phyloP scores from a whole-genome alignment of 2,888 invertebrate species.

The Rhagonycha fulva region DNA sequence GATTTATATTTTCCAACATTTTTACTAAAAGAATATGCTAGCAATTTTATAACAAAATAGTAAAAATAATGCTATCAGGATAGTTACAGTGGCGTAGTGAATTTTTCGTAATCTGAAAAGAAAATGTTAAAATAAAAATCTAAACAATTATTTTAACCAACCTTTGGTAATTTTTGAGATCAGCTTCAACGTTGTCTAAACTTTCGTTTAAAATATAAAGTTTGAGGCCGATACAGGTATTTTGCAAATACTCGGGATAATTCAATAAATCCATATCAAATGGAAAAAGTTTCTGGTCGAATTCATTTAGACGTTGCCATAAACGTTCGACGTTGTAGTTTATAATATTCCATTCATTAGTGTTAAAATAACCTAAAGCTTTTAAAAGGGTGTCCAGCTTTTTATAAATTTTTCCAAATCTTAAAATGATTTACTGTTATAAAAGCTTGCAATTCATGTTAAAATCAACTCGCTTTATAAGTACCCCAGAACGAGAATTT shows the following conservation, averaged over 20 bases:
- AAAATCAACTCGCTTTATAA: too few relatives aligned
- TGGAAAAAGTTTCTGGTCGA: slow-evolving; percentile 35
- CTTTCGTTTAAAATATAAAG: slow-evolving; percentile 40
- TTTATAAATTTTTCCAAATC: slow-evolving; percentile 37
- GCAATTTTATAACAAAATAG: background rate
- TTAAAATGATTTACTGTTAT: slow-evolving; percentile 31
- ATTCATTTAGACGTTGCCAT: slow-evolving; percentile 26
- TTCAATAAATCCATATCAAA: slow-evolving; percentile 39
- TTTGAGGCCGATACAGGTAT: slow-evolving; percentile 37
- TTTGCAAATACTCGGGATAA: slow-evolving; percentile 31
- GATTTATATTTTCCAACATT: too few relatives aligned
- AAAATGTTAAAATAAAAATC: background rate
- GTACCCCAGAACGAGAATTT: too few relatives aligned
- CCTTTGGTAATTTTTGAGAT: slow-evolving; percentile 6
- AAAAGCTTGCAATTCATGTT: too few relatives aligned
- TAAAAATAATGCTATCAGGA: background rate
- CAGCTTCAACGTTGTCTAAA: slow-evolving; percentile 21
- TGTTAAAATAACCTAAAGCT: slow-evolving; percentile 36
- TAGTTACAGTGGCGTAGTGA: background rate
- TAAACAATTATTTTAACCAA: background rate
- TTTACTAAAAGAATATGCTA: background rate
- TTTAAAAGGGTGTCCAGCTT: slow-evolving; percentile 36
- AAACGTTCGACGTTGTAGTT: slow-evolving; percentile 32
- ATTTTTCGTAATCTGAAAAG: background rate
- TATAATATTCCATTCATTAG: slow-evolving; percentile 40